A percentile compares a stretch with the other conserved stretches of the same genome.
Evolutionary conservation across 2,888 invertebrate species (phyloP).

Genomic region (Rotaria sp.): DNA sequence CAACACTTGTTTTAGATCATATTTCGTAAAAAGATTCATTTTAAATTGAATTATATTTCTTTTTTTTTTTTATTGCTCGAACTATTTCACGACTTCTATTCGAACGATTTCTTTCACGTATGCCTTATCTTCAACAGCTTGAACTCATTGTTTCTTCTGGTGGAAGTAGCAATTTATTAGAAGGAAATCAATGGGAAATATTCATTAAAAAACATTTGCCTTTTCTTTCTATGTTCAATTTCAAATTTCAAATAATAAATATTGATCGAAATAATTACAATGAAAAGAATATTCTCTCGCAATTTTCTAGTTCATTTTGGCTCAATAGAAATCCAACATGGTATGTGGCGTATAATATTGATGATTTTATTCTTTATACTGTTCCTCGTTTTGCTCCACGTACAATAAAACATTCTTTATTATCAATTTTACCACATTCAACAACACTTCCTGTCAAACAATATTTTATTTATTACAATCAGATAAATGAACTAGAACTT

Average conservation of each 20-base stretch:
- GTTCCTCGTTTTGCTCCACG: background rate
- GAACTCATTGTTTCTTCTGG: background rate
- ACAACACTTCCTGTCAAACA: background rate
- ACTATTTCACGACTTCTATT: background rate
- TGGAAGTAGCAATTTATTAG: background rate
- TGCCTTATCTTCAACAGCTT: background rate
- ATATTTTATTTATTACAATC: background rate
- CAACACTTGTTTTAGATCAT: too few species aligned
- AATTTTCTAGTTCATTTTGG: background rate
- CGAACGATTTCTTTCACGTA: conserved; percentile 1
- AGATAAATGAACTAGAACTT: background rate
- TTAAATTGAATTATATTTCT: background rate
- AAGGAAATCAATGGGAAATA: background rate
- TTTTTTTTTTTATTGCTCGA: background rate
- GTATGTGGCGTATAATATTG: background rate
- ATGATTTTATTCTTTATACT: background rate
- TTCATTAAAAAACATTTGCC: background rate
- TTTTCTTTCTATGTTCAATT: background rate
- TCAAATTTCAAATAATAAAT: background rate
- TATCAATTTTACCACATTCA: background rate
- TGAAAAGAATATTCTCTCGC: background rate
- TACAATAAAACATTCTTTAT: background rate
- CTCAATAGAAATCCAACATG: background rate
- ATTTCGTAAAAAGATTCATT: background rate
- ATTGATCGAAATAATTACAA: background rate